Percentiles rank a stretch among this genome's conserved stretches.
These are phyloP conservation scores for Delphinus delphis DNA, from an alignment of 2,113 vertebrate genomes.

Conservation along the genomic window DNA sequence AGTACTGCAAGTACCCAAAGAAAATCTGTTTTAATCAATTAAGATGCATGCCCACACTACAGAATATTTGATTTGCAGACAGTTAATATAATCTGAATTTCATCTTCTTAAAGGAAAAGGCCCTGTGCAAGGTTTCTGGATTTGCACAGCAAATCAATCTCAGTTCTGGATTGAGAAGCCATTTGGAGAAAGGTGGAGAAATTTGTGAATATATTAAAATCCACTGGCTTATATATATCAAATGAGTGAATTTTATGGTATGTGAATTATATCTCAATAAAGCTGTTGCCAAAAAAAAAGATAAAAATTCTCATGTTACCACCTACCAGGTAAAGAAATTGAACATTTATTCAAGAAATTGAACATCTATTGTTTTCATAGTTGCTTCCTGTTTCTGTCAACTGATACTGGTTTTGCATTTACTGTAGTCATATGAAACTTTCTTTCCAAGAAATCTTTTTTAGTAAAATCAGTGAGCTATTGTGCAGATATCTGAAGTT, in stretches of 20 bases:
- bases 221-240: background rate
- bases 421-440: background rate
- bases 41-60: background rate
- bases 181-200: background rate
- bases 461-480: background rate
- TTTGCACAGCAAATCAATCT: background rate
- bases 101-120: background rate
- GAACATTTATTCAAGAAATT: background rate
- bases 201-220: background rate
- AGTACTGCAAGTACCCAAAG: background rate
- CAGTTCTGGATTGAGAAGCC: background rate
- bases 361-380: background rate
- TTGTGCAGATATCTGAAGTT: background rate
- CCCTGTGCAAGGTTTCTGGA: background rate
- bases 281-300: background rate
- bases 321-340: background rate
- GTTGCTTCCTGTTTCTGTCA: background rate
- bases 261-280: background rate
- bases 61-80: background rate
- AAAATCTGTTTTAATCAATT: background rate
- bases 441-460: constrained; percentile 5
- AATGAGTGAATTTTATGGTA: background rate
- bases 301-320: background rate
- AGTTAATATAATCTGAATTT: background rate
- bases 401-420: background rate